phyloP scores from a whole-genome alignment of 2,888 invertebrate species.

The Leptinotarsa tumamoca region DNA sequence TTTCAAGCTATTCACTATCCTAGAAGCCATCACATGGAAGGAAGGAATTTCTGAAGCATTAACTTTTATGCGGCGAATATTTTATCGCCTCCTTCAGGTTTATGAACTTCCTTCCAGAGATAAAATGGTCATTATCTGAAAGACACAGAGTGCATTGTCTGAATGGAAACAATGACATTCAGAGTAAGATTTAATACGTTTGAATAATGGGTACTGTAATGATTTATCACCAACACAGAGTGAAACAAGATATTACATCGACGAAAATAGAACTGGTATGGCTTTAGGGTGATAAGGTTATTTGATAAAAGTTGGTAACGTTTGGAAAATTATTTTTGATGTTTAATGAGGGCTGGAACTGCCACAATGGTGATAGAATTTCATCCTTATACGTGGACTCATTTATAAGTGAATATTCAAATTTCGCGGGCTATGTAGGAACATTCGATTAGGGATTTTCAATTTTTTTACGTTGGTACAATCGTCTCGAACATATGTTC shows the following conservation, averaged over 20 bases:
- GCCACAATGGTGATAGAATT: too few relatives aligned
- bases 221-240: conserved; percentile 8
- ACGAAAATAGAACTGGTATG: too few relatives aligned
- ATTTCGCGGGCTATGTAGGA: too few relatives aligned
- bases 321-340: too few relatives aligned
- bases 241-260: neutral
- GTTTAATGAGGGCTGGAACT: too few relatives aligned
- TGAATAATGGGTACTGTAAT: conserved; percentile 1
- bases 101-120: conserved; percentile 6
- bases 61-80: neutral
- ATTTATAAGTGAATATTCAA: too few relatives aligned
- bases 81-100: conserved; percentile 4
- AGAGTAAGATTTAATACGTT: neutral
- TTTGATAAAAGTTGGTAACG: too few relatives aligned
- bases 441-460: too few relatives aligned
- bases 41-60: neutral
- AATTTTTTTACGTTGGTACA: too few relatives aligned
- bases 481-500: too few relatives aligned
- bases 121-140: conserved; percentile 14
- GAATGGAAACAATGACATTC: conserved; percentile 11
- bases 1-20: neutral
- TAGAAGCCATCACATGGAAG: neutral
- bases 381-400: too few relatives aligned
- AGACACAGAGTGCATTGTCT: conserved; percentile 12
- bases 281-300: too few relatives aligned